Percentiles rank a stretch among this genome's conserved stretches.
Evolutionary conservation across 2,113 vertebrate genomes (phyloP).

Genomic region (Procavia capensis): DNA sequence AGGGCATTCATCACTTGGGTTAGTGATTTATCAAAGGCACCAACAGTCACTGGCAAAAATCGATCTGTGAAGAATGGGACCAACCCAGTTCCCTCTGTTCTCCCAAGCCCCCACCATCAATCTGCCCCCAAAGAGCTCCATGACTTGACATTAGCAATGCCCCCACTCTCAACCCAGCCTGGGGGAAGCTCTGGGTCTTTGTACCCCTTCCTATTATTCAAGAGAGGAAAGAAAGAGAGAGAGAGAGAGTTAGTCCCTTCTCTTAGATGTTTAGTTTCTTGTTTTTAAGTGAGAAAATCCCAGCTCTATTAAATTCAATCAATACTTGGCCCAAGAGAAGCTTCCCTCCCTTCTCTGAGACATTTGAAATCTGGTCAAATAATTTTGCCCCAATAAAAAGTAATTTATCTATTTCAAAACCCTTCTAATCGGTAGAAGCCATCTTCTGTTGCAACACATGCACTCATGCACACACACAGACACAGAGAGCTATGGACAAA

Average conservation of each 20-base stretch:
- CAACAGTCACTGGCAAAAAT: conserved; percentile 74
- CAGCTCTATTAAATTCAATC: conserved; percentile 84
- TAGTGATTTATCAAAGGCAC: conserved; percentile 80
- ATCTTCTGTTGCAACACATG: conserved; percentile 33
- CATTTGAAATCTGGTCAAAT: conserved; percentile 84
- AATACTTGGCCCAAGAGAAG: conserved; percentile 82
- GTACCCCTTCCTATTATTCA: conserved; percentile 2
- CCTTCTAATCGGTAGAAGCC: conserved; percentile 75
- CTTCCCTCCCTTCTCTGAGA: conserved; percentile 81
- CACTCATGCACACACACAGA: not conserved
- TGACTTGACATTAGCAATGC: not conserved
- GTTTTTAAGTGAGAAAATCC: conserved; percentile 82
- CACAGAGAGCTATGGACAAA: not conserved
- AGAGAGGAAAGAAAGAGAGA: not conserved
- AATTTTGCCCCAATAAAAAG: conserved; percentile 81
- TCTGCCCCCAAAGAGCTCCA: conserved; percentile 55
- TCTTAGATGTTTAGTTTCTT: conserved; percentile 80
- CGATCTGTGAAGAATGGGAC: conserved; percentile 79
- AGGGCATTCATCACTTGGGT: conserved; percentile 76
- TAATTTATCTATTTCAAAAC: conserved; percentile 83
- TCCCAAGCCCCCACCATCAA: conserved; percentile 50
- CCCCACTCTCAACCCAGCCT: no score
- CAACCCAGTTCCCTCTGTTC: conserved; percentile 70
- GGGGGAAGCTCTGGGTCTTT: not conserved
- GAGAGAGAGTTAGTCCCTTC: conserved; percentile 40